Evolutionary conservation across 1,140 invertebrate species (phyloP).

Genomic region (Bombus huntii): DNA sequence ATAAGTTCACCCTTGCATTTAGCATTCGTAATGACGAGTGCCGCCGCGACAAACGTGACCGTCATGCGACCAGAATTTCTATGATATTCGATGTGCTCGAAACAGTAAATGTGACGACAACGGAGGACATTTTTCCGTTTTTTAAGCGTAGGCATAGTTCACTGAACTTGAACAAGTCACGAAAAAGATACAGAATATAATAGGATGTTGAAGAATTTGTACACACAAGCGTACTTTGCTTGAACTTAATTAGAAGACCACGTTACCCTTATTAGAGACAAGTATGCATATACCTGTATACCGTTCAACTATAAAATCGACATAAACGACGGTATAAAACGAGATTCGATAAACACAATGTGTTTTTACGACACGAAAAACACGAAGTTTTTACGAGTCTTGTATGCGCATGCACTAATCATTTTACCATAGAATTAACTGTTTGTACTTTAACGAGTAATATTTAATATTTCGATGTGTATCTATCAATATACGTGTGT

Average conservation of each 20-base stretch:
- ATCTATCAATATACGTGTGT: constrained; percentile 61
- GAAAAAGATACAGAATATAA: neutral
- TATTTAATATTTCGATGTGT: constrained; percentile 73
- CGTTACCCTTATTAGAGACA: constrained; percentile 21
- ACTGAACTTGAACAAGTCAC: neutral
- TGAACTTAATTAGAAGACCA: constrained; percentile 51
- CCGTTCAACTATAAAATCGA: constrained; percentile 25
- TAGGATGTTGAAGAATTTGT: constrained; percentile 34
- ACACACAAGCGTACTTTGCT: constrained; percentile 30
- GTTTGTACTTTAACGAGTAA: constrained; percentile 65
- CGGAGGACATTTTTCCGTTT: constrained; percentile 1
- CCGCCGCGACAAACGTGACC: constrained; percentile 26
- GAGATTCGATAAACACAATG: constrained; percentile 11
- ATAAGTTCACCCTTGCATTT: constrained; percentile 47
- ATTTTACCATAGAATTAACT: constrained; percentile 58
- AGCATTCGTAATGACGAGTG: neutral
- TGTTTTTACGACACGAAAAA: no score
- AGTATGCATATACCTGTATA: constrained; percentile 14
- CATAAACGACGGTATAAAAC: neutral
- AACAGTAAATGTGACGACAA: constrained; percentile 55
- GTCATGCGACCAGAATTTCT: neutral
- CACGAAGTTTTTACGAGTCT: constrained; percentile 42
- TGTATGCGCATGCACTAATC: constrained; percentile 56
- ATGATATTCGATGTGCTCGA: neutral
- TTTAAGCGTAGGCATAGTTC: constrained; percentile 20